These are phyloP conservation scores for Apamea epomidion DNA, from an alignment of 2,888 invertebrate genomes.

Conservation along the genomic window DNA sequence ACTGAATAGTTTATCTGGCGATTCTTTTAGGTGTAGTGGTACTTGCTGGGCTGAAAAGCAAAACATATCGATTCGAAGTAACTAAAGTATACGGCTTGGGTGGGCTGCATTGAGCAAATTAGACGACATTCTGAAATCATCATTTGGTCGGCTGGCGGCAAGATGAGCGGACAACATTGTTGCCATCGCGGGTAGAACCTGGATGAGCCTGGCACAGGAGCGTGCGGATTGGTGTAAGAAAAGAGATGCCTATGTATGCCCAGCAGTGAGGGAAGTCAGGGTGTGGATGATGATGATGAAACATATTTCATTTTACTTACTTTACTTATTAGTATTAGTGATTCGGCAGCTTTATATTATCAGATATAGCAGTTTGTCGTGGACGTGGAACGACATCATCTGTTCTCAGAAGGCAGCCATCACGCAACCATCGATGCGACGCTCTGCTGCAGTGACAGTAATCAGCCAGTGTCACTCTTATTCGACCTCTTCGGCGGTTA, in stretches of 20 bases:
- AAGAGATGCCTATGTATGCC: not conserved
- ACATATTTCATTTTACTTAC: not conserved
- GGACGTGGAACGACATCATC: not conserved
- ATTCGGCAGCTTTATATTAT: not conserved
- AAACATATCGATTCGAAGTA: not conserved
- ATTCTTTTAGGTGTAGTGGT: too few species aligned
- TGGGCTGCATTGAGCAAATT: not conserved
- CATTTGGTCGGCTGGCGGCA: not conserved
- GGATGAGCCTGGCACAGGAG: not conserved
- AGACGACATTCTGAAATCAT: not conserved
- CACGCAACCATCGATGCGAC: not conserved
- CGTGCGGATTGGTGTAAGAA: not conserved
- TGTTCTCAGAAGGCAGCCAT: not conserved
- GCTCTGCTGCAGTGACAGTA: not conserved
- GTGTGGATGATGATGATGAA: not conserved
- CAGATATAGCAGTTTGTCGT: not conserved
- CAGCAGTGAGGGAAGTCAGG: not conserved
- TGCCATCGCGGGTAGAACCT: not conserved
- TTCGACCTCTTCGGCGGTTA: not conserved
- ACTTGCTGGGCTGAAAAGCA: not conserved
- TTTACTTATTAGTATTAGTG: too few species aligned
- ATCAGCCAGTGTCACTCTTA: not conserved
- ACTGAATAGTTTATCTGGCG: too few species aligned
- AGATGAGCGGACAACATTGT: not conserved
- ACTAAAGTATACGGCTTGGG: not conserved